Evolutionary conservation across 2,113 vertebrate genomes (phyloP).

Genomic region (Psilopsiagon aurifrons): DNA sequence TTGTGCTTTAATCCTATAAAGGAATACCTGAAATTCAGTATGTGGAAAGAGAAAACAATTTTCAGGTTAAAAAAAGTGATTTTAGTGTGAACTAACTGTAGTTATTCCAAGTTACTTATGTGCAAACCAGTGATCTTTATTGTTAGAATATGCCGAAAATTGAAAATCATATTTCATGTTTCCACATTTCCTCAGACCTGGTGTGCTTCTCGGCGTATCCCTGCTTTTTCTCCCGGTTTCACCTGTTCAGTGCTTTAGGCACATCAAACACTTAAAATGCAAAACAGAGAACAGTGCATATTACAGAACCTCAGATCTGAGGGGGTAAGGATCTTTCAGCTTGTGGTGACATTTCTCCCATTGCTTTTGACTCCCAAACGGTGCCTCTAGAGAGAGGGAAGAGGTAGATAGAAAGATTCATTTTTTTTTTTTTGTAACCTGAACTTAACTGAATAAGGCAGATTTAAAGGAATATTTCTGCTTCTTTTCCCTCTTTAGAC

Average conservation of each 20-base stretch:
- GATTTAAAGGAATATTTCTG: background rate
- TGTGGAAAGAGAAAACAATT: background rate
- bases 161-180: background rate
- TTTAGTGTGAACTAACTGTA: background rate
- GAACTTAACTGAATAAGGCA: background rate
- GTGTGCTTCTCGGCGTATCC: fast-evolving
- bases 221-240: background rate
- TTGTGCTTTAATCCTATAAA: background rate
- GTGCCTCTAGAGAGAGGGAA: background rate
- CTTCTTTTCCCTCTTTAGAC: background rate
- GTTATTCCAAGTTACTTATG: background rate
- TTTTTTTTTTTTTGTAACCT: background rate
- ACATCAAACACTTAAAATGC: background rate
- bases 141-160: fast-evolving
- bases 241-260: background rate
- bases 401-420: background rate
- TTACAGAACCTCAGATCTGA: background rate
- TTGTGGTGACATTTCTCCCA: background rate
- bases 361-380: background rate
- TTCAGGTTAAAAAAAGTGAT: background rate
- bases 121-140: background rate
- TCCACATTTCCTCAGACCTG: fast-evolving
- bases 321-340: background rate
- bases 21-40: background rate
- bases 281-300: background rate